Conservation (phyloP, 2,797 vertebrate species). For the Acanthiza pusilla region DNA sequence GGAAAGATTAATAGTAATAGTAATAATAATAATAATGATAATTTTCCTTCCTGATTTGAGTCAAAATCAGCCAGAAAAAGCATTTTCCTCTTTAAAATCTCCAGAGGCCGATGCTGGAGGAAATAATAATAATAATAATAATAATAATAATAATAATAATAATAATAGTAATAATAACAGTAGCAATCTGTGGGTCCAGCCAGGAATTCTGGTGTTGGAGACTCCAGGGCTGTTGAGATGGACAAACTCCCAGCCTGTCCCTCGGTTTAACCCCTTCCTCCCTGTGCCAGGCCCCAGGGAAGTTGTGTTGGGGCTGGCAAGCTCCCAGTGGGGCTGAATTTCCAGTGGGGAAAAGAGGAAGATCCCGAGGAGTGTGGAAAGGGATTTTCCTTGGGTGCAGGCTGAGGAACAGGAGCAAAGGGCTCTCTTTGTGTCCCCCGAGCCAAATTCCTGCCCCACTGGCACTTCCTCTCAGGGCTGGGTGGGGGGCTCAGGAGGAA, state of each 20-base stretch:
- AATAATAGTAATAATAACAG: too few relatives aligned
- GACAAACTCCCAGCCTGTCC: not conserved
- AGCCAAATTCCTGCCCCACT: not conserved
- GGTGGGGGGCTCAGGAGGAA: not conserved
- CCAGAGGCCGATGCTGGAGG: not conserved
- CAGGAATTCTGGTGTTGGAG: not conserved
- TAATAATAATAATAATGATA: too few relatives aligned
- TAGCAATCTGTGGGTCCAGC: rapidly evolving
- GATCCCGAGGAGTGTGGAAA: not conserved
- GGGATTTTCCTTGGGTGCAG: not conserved
- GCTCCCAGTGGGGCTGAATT: not conserved
- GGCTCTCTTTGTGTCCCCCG: not conserved
- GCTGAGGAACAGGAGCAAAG: not conserved
- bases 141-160: not conserved
- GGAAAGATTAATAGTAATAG: not conserved
- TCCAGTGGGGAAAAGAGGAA: not conserved
- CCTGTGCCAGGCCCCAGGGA: not conserved
- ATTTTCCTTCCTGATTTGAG: not conserved
- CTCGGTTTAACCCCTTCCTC: not conserved
- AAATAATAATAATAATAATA: too few relatives aligned
- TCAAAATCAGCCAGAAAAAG: not conserved
- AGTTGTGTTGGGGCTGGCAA: not conserved
- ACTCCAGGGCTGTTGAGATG: not conserved
- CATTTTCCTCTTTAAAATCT: not conserved
- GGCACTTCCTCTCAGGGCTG: not conserved